Evolutionary conservation across 2,797 vertebrate genomes (phyloP), one percentile per base, ranked within the genome.

Genomic region (Nyctalus aviator): DNA sequence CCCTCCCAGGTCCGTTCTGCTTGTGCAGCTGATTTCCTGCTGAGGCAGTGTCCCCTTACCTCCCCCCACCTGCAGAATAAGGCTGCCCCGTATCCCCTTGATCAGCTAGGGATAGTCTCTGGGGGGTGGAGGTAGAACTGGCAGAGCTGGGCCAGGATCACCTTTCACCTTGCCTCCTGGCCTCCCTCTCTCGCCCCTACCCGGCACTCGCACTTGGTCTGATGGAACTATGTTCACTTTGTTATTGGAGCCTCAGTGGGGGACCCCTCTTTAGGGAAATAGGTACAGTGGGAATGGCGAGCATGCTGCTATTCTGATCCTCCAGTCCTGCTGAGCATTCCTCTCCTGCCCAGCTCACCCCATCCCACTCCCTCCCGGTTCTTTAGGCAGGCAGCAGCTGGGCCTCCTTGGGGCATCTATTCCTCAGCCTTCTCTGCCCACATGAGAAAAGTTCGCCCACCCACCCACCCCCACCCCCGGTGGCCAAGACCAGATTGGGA

Each of bases 1-100:
- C 37, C 30, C 71, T 62, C 84, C 77, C 12, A 4, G 23, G 76
- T 72, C 76, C 0, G 0, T 95, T 95, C 96, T 85, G 90, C 87
- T 93, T 84, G 72, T 90, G 62, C 73, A 72, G 94, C 95, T 90
- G 84, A 78, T 93, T 96, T 77, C 57, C 73, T 85, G 93, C 84
- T 1, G 1, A 83, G 83, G 59, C 88, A 46, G 32, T 86, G 83
- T 81, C 86, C 71, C 41, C 76, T 95, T 90, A 94, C 93, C 57
- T 78, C 93, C 35, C 1, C 1, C 0, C 79, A 25, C 73, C 50
- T 23, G 13, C 21, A 32, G 82, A 94, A 41, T 81, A 84, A 78
- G 48, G 30, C 83, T 85, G 88, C 48, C 88, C 77, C 62, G 6
- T 0, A 13, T 85, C 75, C 57, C 21, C 73, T 87, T 87, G 46